phyloP scores from a whole-genome alignment of 1,140 invertebrate species.

The Lethocerus indicus region DNA sequence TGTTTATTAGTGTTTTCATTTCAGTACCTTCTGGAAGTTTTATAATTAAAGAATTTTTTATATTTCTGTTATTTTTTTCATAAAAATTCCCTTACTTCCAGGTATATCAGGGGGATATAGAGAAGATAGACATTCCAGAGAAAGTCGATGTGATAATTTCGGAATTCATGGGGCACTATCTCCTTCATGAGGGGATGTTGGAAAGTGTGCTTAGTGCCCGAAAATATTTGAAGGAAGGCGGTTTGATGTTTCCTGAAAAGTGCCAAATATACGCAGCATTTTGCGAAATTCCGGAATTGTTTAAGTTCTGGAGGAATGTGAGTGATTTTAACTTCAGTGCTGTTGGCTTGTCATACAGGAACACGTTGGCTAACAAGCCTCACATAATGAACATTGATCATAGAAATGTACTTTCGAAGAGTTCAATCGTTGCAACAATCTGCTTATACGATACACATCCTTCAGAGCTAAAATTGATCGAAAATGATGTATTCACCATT shows the following conservation, averaged over 20 bases:
- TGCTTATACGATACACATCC: conserved; percentile 5
- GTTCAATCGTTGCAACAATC: too few relatives aligned
- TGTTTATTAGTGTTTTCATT: not conserved
- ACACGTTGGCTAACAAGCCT: too few relatives aligned
- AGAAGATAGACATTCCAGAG: conserved; percentile 44
- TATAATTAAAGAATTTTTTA: not conserved
- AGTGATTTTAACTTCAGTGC: conserved; percentile 14
- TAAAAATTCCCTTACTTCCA: not conserved
- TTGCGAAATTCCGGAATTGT: conserved; percentile 47
- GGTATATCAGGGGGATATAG: conserved; percentile 31
- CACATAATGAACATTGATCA: too few relatives aligned
- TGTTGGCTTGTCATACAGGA: conserved; percentile 13
- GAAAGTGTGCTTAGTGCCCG: conserved; percentile 82
- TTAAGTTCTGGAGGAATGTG: conserved; percentile 39
- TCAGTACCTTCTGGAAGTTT: not conserved
- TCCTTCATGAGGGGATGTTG: conserved; percentile 96
- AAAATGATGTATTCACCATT: conserved; percentile 24
- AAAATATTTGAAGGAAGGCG: conserved; percentile 54
- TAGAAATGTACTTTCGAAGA: too few relatives aligned
- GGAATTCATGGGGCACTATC: conserved; percentile 99
- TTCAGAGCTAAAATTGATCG: conserved; percentile 21
- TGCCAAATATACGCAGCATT: conserved; percentile 35
- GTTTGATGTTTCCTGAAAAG: conserved; percentile 27
- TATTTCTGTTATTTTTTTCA: not conserved
- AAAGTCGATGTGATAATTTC: conserved; percentile 94